These are phyloP conservation scores for Palaemon carinicauda DNA, from an alignment of 1,140 invertebrate species.

Conservation along the genomic window DNA sequence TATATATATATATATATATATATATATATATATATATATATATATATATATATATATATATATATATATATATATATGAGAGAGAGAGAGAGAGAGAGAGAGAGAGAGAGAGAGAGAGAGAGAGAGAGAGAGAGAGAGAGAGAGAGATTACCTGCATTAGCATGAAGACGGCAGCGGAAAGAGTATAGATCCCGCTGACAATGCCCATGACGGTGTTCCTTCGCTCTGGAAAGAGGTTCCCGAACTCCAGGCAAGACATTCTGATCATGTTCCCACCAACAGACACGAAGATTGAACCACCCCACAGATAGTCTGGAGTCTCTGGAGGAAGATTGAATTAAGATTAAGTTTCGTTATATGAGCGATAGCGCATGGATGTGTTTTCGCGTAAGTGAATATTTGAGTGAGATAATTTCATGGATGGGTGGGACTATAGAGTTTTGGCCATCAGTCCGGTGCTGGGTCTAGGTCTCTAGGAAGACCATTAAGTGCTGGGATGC, in stretches of 20 bases:
- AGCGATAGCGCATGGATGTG: no score
- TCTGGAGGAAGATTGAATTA: background rate
- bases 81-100: no score
- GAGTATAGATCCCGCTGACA: slow-evolving; percentile 46
- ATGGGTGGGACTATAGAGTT: no score
- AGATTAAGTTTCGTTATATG: background rate
- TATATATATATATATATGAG: no score
- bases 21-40: no score
- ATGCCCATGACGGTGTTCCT: slow-evolving; percentile 43
- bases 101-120: no score
- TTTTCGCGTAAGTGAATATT: background rate
- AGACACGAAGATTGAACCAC: slow-evolving; percentile 31
- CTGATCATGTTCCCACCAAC: slow-evolving; percentile 47
- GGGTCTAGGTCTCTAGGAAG: no score
- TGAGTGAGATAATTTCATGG: background rate
- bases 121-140: no score
- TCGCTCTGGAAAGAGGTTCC: slow-evolving; percentile 44
- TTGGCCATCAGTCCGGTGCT: no score
- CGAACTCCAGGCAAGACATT: slow-evolving; percentile 31
- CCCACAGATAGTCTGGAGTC: slow-evolving; percentile 13
- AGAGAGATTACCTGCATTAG: slow-evolving; percentile 17
- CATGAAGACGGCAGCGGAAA: slow-evolving; percentile 37
- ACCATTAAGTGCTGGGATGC: no score
- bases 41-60: no score
- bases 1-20: no score